Evolutionary conservation across 2,113 vertebrate genomes (phyloP).

Genomic region (Lates calcarifer): DNA sequence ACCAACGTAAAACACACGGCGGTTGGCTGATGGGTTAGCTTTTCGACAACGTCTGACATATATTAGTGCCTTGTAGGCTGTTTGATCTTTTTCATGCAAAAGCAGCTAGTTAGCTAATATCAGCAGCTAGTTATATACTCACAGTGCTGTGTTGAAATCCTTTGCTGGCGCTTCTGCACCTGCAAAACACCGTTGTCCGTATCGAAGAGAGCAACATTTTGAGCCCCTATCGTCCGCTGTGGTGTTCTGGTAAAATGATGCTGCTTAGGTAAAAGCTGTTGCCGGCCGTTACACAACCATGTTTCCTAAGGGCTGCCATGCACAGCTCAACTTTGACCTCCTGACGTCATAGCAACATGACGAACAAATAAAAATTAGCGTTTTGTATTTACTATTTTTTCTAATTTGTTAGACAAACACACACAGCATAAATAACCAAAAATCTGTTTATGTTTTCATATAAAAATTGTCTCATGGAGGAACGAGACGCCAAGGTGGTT

Average conservation of each 20-base stretch:
- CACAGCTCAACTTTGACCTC: slow-evolving; percentile 70
- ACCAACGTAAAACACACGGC: not conserved
- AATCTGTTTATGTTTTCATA: not conserved
- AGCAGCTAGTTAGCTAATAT: slow-evolving; percentile 2
- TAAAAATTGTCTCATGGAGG: not conserved
- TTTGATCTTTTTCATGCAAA: slow-evolving; percentile 42
- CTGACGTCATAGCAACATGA: slow-evolving; percentile 56
- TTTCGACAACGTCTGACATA: not conserved
- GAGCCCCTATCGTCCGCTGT: not conserved
- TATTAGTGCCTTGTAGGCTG: not conserved
- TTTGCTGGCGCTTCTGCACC: slow-evolving; percentile 65
- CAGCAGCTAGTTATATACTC: slow-evolving; percentile 58
- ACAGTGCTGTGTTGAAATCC: slow-evolving; percentile 69
- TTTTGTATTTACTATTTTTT: not conserved
- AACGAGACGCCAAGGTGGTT: rapidly evolving
- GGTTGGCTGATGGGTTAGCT: rapidly evolving
- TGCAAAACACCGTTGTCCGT: slow-evolving; percentile 64
- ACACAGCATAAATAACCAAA: not conserved
- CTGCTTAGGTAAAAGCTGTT: not conserved
- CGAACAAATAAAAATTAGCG: not conserved
- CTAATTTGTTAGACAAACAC: not conserved
- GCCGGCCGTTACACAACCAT: slow-evolving; percentile 34
- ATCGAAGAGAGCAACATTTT: slow-evolving; percentile 76
- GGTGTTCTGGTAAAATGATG: not conserved
- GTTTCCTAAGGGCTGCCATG: slow-evolving; percentile 24